Evolutionary conservation across 2,797 vertebrate genomes (phyloP).

Genomic region (Myioborus melanocephalus): DNA sequence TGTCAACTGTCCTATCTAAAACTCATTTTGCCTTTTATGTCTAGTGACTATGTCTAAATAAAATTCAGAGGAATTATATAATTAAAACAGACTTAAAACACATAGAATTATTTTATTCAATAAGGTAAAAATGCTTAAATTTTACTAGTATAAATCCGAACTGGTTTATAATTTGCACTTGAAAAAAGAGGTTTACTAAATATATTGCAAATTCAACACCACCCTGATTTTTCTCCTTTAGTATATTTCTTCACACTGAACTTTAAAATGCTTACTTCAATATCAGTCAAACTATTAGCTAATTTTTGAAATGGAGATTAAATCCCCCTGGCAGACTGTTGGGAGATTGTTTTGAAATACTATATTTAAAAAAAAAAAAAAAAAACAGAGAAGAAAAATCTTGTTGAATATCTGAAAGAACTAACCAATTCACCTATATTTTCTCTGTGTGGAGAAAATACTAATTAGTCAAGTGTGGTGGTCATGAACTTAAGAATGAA

Average conservation of each 20-base stretch:
- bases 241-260: not conserved
- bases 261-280: not conserved
- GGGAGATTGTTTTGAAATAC: not conserved
- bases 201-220: not conserved
- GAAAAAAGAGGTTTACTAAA: not conserved
- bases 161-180: not conserved
- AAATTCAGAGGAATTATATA: not conserved
- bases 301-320: not conserved
- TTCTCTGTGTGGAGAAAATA: not conserved
- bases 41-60: not conserved
- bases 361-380: not conserved
- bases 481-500: not conserved
- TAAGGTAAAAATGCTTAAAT: not conserved
- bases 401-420: not conserved
- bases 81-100: not conserved
- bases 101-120: not conserved
- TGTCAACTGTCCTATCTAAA: not conserved
- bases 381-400: not conserved
- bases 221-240: not conserved
- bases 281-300: not conserved
- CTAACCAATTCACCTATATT: not conserved
- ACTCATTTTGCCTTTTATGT: not conserved
- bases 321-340: not conserved
- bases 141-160: not conserved
- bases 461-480: not conserved